Base-by-base conservation (phyloP, 2,113 vertebrate species). In the Sander lucioperca region DNA sequence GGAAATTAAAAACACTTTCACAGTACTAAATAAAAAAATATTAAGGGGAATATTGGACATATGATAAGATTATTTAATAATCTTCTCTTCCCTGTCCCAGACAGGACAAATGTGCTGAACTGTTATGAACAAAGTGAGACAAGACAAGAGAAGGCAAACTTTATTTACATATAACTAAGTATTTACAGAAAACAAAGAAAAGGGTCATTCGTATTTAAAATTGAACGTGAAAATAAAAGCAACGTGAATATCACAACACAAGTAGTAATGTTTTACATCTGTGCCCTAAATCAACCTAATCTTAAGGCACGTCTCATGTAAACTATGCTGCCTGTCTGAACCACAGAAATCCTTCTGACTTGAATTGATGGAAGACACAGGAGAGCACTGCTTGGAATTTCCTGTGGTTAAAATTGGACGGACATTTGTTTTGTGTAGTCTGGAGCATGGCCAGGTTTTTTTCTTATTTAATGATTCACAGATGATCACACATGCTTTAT, bases 341-440 rank as follows among this genome's bases (percentile, higher is more conserved):
- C 25, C 27, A 56, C 53, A 69, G n/a, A 16, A n/a, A 15, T 16
- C 19, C 23, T 53, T 33, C 53, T 50, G 14, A 74, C 2, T 39
- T 58, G 19, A 51, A 5, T 0, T 33, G 36, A 53, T 7, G 50
- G 30, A 30, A 33, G 36, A 33, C 30, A 18, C 1, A 56, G 21
- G 15, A 62, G n/a, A 67, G 33, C 39, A 9, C n/a, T 51, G 63
- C 30, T 59, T 79, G 59, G 45, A 33, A 33, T 36, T 8, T 54
- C 7, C 16, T 1, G 27, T 14, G 6, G 48, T 36, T 57, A 19
- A 54, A 12, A 23, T 39, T 75, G 43, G 39, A 76, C 2, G 23
- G 30, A 45, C 16, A 25, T 72, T 80, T 73, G n/a, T 74, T 69
- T 53, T 63, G 18, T 56, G 39, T 68, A 63, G 78, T 45, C 56